phyloP scores from a whole-genome alignment of 2,888 invertebrate genomes.

The Nycteola revayana region DNA sequence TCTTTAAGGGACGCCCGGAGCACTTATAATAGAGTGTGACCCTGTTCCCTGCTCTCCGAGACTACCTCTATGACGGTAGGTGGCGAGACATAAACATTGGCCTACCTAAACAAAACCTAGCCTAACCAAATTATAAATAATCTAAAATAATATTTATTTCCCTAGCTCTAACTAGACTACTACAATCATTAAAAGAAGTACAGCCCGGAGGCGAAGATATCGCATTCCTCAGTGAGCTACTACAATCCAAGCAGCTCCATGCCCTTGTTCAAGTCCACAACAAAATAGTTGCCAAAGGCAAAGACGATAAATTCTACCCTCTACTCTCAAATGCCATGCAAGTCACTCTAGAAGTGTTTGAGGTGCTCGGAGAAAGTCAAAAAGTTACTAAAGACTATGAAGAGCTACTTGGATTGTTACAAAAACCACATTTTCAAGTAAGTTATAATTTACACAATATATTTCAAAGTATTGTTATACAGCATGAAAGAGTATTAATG shows the following conservation, averaged over 20 bases:
- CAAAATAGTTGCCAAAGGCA: conserved; percentile 91
- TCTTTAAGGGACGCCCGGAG: too few species aligned
- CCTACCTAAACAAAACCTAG: too few species aligned
- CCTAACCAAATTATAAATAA: too few species aligned
- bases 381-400: conserved; percentile 88
- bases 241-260: conserved; percentile 93
- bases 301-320: conserved; percentile 92
- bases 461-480: too few species aligned
- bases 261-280: conserved; percentile 95
- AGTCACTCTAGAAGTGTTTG: conserved; percentile 90
- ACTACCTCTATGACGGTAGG: too few species aligned
- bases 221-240: conserved; percentile 90
- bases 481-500: too few species aligned
- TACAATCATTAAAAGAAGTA: conserved; percentile 91
- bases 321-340: conserved; percentile 93
- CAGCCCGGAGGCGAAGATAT: conserved; percentile 92
- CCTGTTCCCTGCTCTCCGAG: too few species aligned
- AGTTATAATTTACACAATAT: conserved; percentile 20
- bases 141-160: too few species aligned
- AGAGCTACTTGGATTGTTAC: conserved; percentile 90
- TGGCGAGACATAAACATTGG: too few species aligned
- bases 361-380: conserved; percentile 85
- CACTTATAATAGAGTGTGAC: too few species aligned
- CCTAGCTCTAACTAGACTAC: conserved; percentile 89
- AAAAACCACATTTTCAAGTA: conserved; percentile 94